Evolutionary conservation across 2,888 invertebrate species (phyloP).

Genomic region (Hirudinaria manillensis): DNA sequence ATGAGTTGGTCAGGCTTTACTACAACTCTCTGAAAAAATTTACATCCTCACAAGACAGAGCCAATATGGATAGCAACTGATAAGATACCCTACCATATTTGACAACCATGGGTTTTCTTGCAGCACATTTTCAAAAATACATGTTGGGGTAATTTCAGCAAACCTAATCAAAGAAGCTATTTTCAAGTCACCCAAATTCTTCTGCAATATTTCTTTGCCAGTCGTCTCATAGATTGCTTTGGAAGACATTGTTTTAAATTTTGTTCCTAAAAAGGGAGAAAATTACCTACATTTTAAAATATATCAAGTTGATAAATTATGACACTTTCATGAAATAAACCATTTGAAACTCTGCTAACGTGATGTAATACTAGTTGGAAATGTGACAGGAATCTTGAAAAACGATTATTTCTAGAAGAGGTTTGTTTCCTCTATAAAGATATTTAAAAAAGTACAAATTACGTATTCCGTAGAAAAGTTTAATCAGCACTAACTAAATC

Average conservation of each 20-base stretch:
- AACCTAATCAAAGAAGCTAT: constrained; percentile 69
- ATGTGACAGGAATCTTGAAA: no score
- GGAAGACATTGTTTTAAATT: constrained; percentile 72
- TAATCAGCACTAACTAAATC: no score
- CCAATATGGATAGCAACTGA: background rate
- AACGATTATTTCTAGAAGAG: no score
- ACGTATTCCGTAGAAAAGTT: no score
- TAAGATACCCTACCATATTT: constrained; percentile 50
- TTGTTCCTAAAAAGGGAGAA: background rate
- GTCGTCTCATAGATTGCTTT: constrained; percentile 91
- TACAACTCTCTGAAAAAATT: constrained; percentile 69
- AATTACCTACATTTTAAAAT: no score
- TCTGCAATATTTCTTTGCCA: constrained; percentile 84
- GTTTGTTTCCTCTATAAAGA: no score
- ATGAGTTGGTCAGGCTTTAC: constrained; percentile 99
- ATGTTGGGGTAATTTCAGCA: constrained; percentile 71
- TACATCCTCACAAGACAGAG: background rate
- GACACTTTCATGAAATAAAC: no score
- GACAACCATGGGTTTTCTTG: constrained; percentile 76
- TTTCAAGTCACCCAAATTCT: constrained; percentile 59
- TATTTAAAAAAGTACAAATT: no score
- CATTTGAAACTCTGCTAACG: no score
- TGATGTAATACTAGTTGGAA: no score
- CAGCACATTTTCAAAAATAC: constrained; percentile 71
- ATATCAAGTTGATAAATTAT: no score